Percentiles rank a stretch among this genome's conserved stretches.
Evolutionary conservation across 2,113 vertebrate genomes (phyloP).

Genomic region (Hiodon alosoides): DNA sequence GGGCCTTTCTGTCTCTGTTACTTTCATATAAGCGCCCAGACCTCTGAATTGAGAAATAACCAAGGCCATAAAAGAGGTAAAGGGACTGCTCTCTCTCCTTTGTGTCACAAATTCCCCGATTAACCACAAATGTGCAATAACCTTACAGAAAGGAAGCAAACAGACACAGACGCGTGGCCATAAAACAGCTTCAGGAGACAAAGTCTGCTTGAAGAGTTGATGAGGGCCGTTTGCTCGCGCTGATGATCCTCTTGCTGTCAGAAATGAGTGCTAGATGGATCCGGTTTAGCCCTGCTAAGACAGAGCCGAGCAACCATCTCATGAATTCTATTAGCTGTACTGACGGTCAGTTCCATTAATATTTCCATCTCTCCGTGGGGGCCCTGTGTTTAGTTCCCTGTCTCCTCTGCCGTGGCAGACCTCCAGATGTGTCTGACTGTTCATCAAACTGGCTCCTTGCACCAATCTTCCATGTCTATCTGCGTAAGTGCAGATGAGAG

Average conservation of each 20-base stretch:
- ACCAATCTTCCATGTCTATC: neutral
- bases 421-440: constrained; percentile 31
- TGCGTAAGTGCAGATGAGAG: neutral
- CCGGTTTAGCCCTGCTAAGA: constrained; percentile 54
- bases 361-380: constrained; percentile 26
- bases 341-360: constrained; percentile 38
- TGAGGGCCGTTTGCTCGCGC: constrained; percentile 50
- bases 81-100: constrained; percentile 33
- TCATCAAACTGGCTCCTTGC: neutral
- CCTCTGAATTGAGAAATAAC: constrained; percentile 38
- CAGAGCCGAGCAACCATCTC: constrained; percentile 49
- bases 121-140: constrained; percentile 75
- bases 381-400: constrained; percentile 35
- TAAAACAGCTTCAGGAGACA: constrained; percentile 70
- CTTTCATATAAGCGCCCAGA: constrained; percentile 39
- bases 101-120: constrained; percentile 60
- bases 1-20: constrained; percentile 49
- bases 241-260: constrained; percentile 53
- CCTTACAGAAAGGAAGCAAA: constrained; percentile 67
- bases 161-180: constrained; percentile 65
- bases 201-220: constrained; percentile 61
- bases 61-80: constrained; percentile 45
- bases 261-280: constrained; percentile 46
- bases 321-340: constrained; percentile 53
- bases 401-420: constrained; percentile 24